A percentile compares a stretch with the other conserved stretches of the same genome.
phyloP scores from a whole-genome alignment of 1,140 invertebrate species.

The Phocides pigmalion region DNA sequence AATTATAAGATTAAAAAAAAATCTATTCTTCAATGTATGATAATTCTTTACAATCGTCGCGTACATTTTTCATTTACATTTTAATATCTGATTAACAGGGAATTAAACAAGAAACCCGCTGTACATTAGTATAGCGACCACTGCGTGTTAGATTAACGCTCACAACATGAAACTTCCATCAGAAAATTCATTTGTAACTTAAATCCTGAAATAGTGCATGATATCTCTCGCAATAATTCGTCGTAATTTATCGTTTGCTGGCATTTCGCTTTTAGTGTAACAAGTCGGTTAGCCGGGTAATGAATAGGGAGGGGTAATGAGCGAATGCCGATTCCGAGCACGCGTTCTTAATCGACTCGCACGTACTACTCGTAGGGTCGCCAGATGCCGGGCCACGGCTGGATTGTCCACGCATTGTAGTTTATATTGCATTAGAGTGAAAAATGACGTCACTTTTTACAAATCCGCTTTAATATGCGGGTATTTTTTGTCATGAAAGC shows the following conservation, averaged over 20 bases:
- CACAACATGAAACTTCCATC: too few relatives aligned
- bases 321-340: slow-evolving; percentile 67
- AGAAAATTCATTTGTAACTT: too few relatives aligned
- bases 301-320: slow-evolving; percentile 72
- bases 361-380: slow-evolving; percentile 37
- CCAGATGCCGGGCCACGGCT: slow-evolving; percentile 10
- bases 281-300: slow-evolving; percentile 65
- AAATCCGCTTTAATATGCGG: slow-evolving; percentile 10
- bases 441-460: slow-evolving; percentile 11
- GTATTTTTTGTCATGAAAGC: background rate
- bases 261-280: slow-evolving; percentile 3
- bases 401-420: slow-evolving; percentile 21
- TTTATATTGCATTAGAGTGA: slow-evolving; percentile 23
- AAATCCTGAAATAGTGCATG: too few relatives aligned
- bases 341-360: slow-evolving; percentile 67
- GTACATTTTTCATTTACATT: too few relatives aligned
- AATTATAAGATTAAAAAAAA: too few relatives aligned
- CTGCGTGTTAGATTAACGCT: too few relatives aligned
- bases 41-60: too few relatives aligned
- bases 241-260: slow-evolving; percentile 13
- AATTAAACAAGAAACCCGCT: too few relatives aligned
- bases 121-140: too few relatives aligned
- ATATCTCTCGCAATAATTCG: too few relatives aligned
- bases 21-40: too few relatives aligned
- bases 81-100: too few relatives aligned